Percentiles rank a stretch among this genome's conserved stretches.
These are phyloP conservation scores for Rhamphomyia laevipes DNA, from an alignment of 2,888 invertebrate genomes.

Conservation along the genomic window DNA sequence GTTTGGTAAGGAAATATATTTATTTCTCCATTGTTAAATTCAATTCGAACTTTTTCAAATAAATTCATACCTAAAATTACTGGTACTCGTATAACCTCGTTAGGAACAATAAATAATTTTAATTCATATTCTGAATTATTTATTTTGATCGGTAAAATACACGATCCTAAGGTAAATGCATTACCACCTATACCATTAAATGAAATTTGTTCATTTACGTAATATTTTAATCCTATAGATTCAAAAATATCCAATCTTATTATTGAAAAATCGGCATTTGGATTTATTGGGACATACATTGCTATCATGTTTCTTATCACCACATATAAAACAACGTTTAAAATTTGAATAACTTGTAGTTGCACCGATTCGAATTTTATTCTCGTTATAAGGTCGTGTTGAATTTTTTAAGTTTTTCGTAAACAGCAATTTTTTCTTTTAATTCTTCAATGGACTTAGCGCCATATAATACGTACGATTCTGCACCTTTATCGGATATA, in stretches of 20 bases:
- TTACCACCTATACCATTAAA: slow-evolving; percentile 1
- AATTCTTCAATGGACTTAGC: slow-evolving; percentile 1
- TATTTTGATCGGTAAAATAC: slow-evolving; percentile 1
- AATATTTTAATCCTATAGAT: neutral
- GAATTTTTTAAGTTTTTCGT: slow-evolving; percentile 5
- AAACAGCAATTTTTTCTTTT: neutral
- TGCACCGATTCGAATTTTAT: too few species aligned
- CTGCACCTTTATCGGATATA: slow-evolving; percentile 29
- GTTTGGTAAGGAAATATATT: neutral
- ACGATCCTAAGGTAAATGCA: neutral
- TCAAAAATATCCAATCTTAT: slow-evolving; percentile 4
- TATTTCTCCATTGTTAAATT: neutral
- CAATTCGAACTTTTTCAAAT: neutral
- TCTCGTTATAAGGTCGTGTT: neutral
- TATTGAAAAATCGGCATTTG: slow-evolving; percentile 8
- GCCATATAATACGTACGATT: slow-evolving; percentile 2
- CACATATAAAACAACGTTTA: slow-evolving; percentile 5
- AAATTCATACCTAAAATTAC: slow-evolving; percentile 4
- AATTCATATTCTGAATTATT: neutral
- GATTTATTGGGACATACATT: slow-evolving; percentile 4
- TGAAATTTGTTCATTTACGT: neutral
- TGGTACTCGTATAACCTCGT: slow-evolving; percentile 2
- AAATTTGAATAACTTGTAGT: neutral
- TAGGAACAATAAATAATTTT: slow-evolving; percentile 5
- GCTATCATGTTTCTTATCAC: neutral